phyloP scores from a whole-genome alignment of 1,140 invertebrate species.

The Zeugodacus cucurbitae region DNA sequence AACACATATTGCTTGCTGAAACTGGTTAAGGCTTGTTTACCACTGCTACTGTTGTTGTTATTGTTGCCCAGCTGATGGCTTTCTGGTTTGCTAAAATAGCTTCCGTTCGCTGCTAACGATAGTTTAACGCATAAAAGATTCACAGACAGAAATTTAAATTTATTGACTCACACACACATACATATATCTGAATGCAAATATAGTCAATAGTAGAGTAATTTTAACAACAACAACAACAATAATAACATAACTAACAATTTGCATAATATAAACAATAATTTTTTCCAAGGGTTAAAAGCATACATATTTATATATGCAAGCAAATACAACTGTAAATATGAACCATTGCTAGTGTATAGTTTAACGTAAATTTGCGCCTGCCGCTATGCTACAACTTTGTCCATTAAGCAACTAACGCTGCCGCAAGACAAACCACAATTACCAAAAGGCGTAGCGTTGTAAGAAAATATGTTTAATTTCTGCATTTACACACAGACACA shows the following conservation, averaged over 20 bases:
- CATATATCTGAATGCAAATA: neutral
- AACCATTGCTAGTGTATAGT: neutral
- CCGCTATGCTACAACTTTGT: neutral
- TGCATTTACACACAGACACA: neutral
- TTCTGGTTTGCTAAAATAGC: constrained; percentile 10
- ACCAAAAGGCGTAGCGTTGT: neutral
- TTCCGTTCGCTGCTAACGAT: neutral
- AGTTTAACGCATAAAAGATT: constrained; percentile 19
- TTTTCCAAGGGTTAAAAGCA: neutral
- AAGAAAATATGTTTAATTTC: neutral
- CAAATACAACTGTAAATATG: constrained; percentile 5
- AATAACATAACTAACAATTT: neutral
- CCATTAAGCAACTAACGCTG: constrained; percentile 41
- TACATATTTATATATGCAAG: neutral
- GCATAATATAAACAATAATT: constrained; percentile 9
- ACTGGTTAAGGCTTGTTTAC: neutral
- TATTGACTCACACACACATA: neutral
- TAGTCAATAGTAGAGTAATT: constrained; percentile 18
- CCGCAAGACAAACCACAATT: constrained; percentile 7
- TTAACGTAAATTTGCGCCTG: neutral
- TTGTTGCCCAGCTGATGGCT: neutral
- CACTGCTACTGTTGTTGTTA: neutral
- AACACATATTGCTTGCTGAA: neutral
- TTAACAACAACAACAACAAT: neutral
- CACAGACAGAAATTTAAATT: constrained; percentile 29